These are phyloP conservation scores for Anniella stebbinsi DNA, from an alignment of 2,797 vertebrate species.

Conservation along the genomic window DNA sequence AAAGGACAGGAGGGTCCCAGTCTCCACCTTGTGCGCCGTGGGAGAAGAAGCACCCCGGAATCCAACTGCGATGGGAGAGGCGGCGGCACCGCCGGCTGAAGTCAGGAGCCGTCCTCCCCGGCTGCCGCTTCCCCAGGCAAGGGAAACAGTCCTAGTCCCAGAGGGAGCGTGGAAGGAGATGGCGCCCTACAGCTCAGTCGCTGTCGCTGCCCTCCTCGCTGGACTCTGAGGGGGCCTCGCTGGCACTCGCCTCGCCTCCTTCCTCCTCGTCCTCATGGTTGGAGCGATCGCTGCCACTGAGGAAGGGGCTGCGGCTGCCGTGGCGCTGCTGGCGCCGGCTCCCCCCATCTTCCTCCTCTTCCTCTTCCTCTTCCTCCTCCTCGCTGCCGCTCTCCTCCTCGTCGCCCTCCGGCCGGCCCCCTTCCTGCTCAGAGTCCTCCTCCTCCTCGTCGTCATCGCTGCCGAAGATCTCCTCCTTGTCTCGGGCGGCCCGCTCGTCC, in stretches of 20 bases:
- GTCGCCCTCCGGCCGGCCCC: conserved; percentile 71
- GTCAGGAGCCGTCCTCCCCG: rapidly evolving
- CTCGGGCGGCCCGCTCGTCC: conserved; percentile 85
- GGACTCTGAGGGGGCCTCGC: conserved; percentile 87
- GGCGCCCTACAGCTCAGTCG: conserved; percentile 75
- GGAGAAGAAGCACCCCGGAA: conserved; percentile 26
- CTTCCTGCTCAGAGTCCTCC: conserved; percentile 78
- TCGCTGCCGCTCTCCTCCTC: conserved; percentile 53
- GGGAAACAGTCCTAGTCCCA: background rate
- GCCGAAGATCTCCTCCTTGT: conserved; percentile 93
- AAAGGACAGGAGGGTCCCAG: conserved; percentile 23
- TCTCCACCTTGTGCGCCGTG: background rate
- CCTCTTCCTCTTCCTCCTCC: conserved; percentile 67
- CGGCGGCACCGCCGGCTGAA: rapidly evolving
- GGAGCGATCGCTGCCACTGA: conserved; percentile 87
- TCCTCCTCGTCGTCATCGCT: conserved; percentile 85
- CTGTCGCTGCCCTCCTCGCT: conserved; percentile 84
- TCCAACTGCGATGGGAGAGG: background rate
- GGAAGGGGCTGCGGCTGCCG: conserved; percentile 85
- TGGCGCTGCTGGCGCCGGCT: conserved; percentile 64
- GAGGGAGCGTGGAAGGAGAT: rapidly evolving
- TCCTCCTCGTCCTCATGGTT: conserved; percentile 73
- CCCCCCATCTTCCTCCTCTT: conserved; percentile 68
- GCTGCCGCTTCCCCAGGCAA: background rate
- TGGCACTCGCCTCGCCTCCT: conserved; percentile 79